phyloP scores from a whole-genome alignment of 2,888 invertebrate genomes.

The Cantharis flavilabris region DNA sequence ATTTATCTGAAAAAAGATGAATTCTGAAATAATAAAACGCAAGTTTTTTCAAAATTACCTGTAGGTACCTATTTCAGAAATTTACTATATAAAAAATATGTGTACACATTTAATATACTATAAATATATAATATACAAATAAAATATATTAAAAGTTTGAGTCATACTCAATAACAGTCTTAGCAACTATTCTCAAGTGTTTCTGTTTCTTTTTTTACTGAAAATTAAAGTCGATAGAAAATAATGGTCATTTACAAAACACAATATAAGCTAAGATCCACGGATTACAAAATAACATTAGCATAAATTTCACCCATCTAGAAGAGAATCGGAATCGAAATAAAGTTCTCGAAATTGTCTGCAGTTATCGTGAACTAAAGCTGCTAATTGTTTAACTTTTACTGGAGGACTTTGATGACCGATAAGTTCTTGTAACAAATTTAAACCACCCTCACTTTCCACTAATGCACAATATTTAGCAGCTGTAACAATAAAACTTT shows the following conservation, averaged over 20 bases:
- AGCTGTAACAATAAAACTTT: conserved; percentile 62
- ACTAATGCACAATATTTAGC: conserved; percentile 91
- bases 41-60: neutral
- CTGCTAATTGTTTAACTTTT: conserved; percentile 71
- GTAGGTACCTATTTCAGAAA: neutral
- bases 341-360: conserved; percentile 36
- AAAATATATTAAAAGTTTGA: neutral
- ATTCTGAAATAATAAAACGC: neutral
- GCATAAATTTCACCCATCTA: conserved; percentile 24
- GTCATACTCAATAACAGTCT: neutral
- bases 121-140: neutral
- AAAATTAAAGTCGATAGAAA: neutral
- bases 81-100: neutral
- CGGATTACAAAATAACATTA: neutral
- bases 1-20: neutral
- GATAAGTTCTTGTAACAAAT: conserved; percentile 70
- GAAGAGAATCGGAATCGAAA: conserved; percentile 23
- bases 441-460: conserved; percentile 82
- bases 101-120: neutral
- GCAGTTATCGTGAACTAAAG: conserved; percentile 71
- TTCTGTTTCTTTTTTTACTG: neutral
- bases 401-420: conserved; percentile 66
- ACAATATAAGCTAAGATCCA: neutral
- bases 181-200: neutral
- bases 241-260: neutral